Base-by-base conservation (phyloP, 1,140 invertebrate genomes). In the Diprion similis region DNA sequence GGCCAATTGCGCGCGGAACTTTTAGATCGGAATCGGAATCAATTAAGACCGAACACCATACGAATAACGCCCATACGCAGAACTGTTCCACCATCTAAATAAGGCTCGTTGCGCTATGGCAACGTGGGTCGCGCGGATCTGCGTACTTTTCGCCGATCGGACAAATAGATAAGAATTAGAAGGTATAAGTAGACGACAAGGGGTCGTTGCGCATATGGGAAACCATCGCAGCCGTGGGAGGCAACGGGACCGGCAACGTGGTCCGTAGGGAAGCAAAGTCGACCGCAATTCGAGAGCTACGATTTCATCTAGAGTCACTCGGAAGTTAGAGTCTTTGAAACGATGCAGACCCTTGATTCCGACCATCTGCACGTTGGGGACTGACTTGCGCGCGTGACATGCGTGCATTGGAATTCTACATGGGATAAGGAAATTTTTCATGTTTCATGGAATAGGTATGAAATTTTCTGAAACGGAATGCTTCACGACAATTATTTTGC, bases 141-240 rank as follows among this genome's bases (percentile, higher is more conserved):
- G 51, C 51, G 51, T 13, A 17, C 51, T 59, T 59, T 59, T 59
- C 51, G 51, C 51, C 51, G 51, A 59, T 59, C 51, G 51, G 51
- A 59, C 51, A 59, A 59, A 59, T 59, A 59, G 51, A 59, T 59
- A 59, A 4, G 51, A 59, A 59, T 59, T 59, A 59, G 51, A 59
- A 59, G 24, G 24, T 37, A 37, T 37, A 37, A 37, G 24, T 37
- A 37, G 24, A 37, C 24, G 24, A 37, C 24, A 37, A 1, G 24
- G 24, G 24, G 24, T 37, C 51, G 51, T 59, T 59, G 51, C 51
- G 11, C 11, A 13, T 17, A 59, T 37, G 51, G 51, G 51, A 59
- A 59, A 59, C 24, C 24, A 6, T 59, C 51, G 11, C 51, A 15
- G 51, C 51, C 51, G 51, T 59, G 51, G 51, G 51, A 59, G 51